Evolutionary conservation across 2,888 invertebrate species (phyloP), one percentile per base, ranked within the genome.

Genomic region (Orchestes rusci): DNA sequence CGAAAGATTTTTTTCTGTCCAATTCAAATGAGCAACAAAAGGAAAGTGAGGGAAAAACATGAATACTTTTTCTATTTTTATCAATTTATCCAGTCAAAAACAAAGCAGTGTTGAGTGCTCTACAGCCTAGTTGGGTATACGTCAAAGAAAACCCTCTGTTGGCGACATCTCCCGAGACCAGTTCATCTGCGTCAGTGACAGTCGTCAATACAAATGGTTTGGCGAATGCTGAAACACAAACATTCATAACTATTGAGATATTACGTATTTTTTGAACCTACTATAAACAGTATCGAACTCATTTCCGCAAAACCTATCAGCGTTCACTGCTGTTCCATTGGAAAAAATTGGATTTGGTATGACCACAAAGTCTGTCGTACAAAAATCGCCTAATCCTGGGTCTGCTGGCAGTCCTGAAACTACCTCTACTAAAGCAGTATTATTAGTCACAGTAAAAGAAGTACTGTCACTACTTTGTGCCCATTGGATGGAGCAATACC

Each of bases 271-370:
- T n/a, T 3, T 4, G 16, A 33, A 70, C 77, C 73, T 67, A 76
- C 83, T 74, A 31, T 74, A 76, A 34, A 82, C 79, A 2, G 79
- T 62, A 2, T 76, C 71, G 54, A 88, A 77, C 3, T 79, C 82
- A 46, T 82, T 70, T 1, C 87, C 86, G 59, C 88, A 88, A 68
- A 85, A 86, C 32, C 87, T 72, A 59, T 88, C 88, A 2, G 74
- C 73, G 47, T 71, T 68, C 13, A 63, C 45, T 32, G 59, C 49
- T 30, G 61, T 63, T 31, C 73, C 72, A 10, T 71, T 71, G 32
- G 56, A 62, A 15, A 69, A 65, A 1, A 55, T 64, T 0, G 86
- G 81, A 66, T 80, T 77, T 2, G 87, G 82, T 55, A 89, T 80
- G 3, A 86, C 75, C 5, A 88, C 76, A 59, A 79, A 88, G 68